Conservation (phyloP, 1,140 invertebrate species). For the Conus ventricosus region DNA sequence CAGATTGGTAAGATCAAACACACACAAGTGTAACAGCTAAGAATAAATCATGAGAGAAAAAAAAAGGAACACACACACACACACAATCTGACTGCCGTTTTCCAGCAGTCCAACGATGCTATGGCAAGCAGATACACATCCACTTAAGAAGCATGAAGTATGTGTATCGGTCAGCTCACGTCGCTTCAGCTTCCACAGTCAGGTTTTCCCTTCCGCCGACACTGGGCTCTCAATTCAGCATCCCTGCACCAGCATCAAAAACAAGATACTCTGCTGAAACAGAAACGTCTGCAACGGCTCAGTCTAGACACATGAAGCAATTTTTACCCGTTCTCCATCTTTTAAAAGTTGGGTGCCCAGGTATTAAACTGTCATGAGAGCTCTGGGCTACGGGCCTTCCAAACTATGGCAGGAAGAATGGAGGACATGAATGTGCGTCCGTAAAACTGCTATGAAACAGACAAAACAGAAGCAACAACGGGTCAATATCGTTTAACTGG, state of each 20-base stretch:
- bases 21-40: too few relatives aligned
- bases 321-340: slow-evolving; percentile 38
- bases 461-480: slow-evolving; percentile 43
- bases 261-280: neutral
- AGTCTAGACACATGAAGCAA: slow-evolving; percentile 41
- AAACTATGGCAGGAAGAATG: slow-evolving; percentile 34
- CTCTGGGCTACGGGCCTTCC: slow-evolving; percentile 41
- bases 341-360: slow-evolving; percentile 33
- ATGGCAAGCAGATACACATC: too few relatives aligned
- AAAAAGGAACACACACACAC: too few relatives aligned
- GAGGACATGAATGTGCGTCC: slow-evolving; percentile 32
- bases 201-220: too few relatives aligned
- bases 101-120: too few relatives aligned
- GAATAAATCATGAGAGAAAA: too few relatives aligned
- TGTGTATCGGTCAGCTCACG: too few relatives aligned
- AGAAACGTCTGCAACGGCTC: slow-evolving; percentile 30
- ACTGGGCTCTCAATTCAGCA: too few relatives aligned
- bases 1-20: too few relatives aligned
- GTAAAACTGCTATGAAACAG: slow-evolving; percentile 45
- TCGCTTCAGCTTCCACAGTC: too few relatives aligned
- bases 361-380: slow-evolving; percentile 31
- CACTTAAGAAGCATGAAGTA: too few relatives aligned
- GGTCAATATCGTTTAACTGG: neutral
- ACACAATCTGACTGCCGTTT: too few relatives aligned
- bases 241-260: neutral